Conservation (phyloP, 2,888 invertebrate genomes). For the Actias luna region DNA sequence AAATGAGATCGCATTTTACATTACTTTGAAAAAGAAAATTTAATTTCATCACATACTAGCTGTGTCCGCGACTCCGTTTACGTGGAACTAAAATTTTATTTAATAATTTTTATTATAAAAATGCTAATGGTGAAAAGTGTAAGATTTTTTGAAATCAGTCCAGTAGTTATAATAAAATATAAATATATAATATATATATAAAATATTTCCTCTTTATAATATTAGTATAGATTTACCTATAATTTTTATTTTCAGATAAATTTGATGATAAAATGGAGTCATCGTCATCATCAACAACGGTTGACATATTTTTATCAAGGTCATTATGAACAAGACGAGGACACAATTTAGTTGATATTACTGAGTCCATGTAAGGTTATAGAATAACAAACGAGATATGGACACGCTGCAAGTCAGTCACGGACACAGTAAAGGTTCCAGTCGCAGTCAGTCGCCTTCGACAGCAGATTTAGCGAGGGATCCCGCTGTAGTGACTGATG, state of each 20-base stretch:
- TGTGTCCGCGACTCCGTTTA: no score
- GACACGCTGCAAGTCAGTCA: slow-evolving; percentile 72
- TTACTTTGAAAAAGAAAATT: background rate
- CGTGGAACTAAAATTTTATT: no score
- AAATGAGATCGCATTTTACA: background rate
- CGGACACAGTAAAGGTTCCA: slow-evolving; percentile 82
- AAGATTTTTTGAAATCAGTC: no score
- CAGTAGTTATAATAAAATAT: no score
- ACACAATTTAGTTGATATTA: background rate
- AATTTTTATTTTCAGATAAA: slow-evolving; percentile 42
- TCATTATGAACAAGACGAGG: slow-evolving; percentile 26
- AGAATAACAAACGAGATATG: slow-evolving; percentile 39
- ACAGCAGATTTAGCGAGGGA: slow-evolving; percentile 72
- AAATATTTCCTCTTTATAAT: no score
- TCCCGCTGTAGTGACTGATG: slow-evolving; percentile 66
- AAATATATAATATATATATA: no score
- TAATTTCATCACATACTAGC: background rate
- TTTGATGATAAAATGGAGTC: slow-evolving; percentile 40
- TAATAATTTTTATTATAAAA: no score
- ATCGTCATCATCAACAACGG: slow-evolving; percentile 24
- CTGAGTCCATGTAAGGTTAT: slow-evolving; percentile 2
- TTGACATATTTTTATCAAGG: slow-evolving; percentile 19
- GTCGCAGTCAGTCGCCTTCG: slow-evolving; percentile 83
- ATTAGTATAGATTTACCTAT: background rate
- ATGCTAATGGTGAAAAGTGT: no score